phyloP scores from a whole-genome alignment of 2,797 vertebrate species.

The Eulemur albifrons region DNA sequence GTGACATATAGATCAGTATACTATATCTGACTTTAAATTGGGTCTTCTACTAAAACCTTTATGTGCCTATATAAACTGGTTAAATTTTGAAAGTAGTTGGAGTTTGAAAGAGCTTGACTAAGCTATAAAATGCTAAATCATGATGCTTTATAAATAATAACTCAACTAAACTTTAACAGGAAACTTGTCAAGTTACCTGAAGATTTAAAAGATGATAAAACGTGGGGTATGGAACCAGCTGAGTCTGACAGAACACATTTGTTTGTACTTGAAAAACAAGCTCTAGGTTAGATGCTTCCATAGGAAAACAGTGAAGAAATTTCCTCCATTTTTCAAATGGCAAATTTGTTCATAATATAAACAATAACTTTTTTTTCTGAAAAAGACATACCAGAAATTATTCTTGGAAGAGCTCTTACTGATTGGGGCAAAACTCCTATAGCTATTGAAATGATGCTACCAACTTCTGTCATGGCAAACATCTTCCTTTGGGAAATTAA shows the following conservation, averaged over 20 bases:
- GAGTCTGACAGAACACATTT: neutral
- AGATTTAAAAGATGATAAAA: neutral
- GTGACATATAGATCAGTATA: neutral
- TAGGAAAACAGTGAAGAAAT: neutral
- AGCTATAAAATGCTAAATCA: neutral
- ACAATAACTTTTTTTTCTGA: neutral
- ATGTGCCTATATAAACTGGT: neutral
- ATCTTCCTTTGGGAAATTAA: neutral
- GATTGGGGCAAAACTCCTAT: neutral
- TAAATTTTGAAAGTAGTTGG: neutral
- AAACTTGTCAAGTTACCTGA: neutral
- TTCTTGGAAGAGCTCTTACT: neutral
- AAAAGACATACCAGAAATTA: neutral
- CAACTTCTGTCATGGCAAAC: neutral
- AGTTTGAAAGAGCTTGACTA: neutral
- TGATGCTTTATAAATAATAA: neutral
- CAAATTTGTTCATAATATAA: neutral
- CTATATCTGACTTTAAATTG: neutral
- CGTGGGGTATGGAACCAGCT: neutral
- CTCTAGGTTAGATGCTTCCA: neutral
- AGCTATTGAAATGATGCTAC: neutral
- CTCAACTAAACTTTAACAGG: neutral
- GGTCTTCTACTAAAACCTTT: neutral
- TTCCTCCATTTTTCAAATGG: neutral
- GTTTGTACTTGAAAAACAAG: neutral